phyloP scores from a whole-genome alignment of 1,140 invertebrate species.

The Gryllus bimaculatus region DNA sequence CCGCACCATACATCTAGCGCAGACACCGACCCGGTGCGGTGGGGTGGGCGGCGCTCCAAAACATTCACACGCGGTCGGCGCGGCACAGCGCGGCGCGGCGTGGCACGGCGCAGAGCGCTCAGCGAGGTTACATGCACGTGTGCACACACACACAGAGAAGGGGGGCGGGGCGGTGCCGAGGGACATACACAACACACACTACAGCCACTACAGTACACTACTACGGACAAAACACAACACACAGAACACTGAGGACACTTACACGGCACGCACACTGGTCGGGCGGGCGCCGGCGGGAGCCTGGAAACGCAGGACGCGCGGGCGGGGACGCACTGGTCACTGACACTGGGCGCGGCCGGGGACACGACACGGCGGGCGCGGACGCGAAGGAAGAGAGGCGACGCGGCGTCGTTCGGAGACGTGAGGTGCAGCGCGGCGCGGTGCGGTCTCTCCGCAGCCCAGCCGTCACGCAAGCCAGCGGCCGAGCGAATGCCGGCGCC shows the following conservation, averaged over 20 bases:
- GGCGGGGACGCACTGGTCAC: neutral
- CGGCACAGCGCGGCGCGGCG: neutral
- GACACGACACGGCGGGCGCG: neutral
- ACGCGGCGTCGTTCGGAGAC: neutral
- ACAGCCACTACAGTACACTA: neutral
- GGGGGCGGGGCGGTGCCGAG: neutral
- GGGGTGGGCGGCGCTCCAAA: neutral
- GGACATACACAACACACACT: neutral
- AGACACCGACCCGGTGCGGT: too few relatives aligned
- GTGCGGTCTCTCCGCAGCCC: too few relatives aligned
- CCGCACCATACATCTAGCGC: too few relatives aligned
- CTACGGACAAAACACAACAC: neutral
- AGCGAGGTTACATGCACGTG: neutral
- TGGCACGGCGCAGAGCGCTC: neutral
- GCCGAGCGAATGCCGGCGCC: neutral
- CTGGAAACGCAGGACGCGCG: neutral
- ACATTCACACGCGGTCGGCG: neutral
- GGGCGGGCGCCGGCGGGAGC: too few relatives aligned
- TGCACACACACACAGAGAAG: neutral
- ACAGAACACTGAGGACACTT: neutral
- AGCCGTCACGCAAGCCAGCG: neutral
- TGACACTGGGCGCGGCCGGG: neutral
- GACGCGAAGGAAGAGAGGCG: neutral
- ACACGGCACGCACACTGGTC: neutral
- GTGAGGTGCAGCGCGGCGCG: too few relatives aligned